These are phyloP conservation scores for Monodelphis domestica DNA, from an alignment of 2,797 vertebrate genomes.

Conservation along the genomic window DNA sequence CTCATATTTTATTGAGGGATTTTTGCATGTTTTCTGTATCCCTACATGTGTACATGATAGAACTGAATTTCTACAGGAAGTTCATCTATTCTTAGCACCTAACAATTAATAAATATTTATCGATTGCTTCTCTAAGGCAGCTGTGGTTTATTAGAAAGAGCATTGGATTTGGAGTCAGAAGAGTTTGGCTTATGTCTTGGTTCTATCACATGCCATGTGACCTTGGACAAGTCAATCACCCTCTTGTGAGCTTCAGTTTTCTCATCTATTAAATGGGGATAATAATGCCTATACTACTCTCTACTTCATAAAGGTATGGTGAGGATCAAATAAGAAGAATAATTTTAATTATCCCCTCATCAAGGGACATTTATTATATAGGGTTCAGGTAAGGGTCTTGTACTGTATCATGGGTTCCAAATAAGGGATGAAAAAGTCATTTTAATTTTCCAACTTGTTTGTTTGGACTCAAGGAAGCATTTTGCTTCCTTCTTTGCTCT, in stretches of 20 bases:
- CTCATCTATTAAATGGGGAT: not conserved
- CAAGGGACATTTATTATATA: not conserved
- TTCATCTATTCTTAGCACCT: not conserved
- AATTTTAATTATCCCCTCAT: not conserved
- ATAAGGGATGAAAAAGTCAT: slow-evolving; percentile 1
- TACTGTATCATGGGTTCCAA: slow-evolving; percentile 23
- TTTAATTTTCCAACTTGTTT: not conserved
- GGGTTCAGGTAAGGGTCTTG: not conserved
- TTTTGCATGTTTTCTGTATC: not conserved
- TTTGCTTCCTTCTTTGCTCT: not conserved
- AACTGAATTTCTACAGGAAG: not conserved
- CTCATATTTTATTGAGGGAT: not conserved
- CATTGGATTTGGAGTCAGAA: not conserved
- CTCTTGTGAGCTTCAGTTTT: not conserved
- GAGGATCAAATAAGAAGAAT: not conserved
- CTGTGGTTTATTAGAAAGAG: not conserved
- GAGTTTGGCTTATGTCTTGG: not conserved
- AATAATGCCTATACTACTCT: not conserved
- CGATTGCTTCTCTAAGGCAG: not conserved
- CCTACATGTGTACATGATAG: not conserved
- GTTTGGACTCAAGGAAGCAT: not conserved
- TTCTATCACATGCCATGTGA: not conserved
- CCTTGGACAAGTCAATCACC: not conserved
- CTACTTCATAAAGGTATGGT: not conserved
- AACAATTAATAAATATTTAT: not conserved